A percentile compares a stretch with the other conserved stretches of the same genome.
Evolutionary conservation across 2,797 vertebrate species (phyloP).

Genomic region (Coranthus polyacanthus): DNA sequence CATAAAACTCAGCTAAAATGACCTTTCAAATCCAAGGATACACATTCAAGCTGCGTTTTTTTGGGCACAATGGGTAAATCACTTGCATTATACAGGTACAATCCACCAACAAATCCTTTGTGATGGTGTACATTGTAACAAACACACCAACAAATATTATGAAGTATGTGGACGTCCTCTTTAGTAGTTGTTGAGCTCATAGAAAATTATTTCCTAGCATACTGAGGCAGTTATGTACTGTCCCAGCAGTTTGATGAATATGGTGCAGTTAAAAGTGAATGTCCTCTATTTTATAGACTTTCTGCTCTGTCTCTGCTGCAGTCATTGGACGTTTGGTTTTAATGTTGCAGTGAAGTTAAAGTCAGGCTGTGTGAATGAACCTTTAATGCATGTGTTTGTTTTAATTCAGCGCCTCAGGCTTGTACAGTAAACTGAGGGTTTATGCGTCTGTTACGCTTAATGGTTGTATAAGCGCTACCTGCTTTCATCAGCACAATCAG

Average conservation of each 20-base stretch:
- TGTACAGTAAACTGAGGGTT: slow-evolving; percentile 31
- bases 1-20: too few species aligned
- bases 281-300: neutral
- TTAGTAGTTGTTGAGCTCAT: neutral
- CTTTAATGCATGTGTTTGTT: slow-evolving; percentile 42
- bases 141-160: too few species aligned
- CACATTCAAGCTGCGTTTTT: too few species aligned
- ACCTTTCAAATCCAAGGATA: too few species aligned
- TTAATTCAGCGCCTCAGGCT: slow-evolving; percentile 25
- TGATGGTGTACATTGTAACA: too few species aligned
- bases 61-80: too few species aligned
- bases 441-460: slow-evolving; percentile 32
- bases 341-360: slow-evolving; percentile 10
- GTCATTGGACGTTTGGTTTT: slow-evolving; percentile 9
- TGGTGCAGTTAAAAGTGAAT: neutral
- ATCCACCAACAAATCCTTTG: too few species aligned
- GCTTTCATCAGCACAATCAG: slow-evolving; percentile 64
- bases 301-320: neutral
- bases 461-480: slow-evolving; percentile 48
- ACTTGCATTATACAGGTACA: too few species aligned
- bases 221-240: neutral
- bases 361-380: neutral
- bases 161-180: too few species aligned
- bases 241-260: neutral
- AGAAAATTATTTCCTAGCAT: neutral